Percentiles rank a stretch among this genome's conserved stretches.
phyloP scores from a whole-genome alignment of 2,888 invertebrate species.

The Eurytoma californica region DNA sequence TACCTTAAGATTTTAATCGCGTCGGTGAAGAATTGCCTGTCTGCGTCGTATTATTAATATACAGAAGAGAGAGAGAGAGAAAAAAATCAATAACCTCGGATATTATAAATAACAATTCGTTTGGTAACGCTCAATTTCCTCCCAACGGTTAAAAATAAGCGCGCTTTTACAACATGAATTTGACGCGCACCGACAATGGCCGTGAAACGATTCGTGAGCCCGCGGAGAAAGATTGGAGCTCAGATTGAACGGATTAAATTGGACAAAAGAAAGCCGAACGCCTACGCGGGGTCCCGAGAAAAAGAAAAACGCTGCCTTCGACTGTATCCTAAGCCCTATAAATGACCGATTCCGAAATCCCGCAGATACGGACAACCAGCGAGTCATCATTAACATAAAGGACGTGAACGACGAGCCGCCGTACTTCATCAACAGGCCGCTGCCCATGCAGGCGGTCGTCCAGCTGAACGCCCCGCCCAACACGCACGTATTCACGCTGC shows the following conservation, averaged over 20 bases:
- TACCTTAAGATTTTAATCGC: no score
- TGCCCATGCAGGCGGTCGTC: slow-evolving; percentile 98
- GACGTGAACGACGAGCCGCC: slow-evolving; percentile 98
- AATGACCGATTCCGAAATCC: not conserved
- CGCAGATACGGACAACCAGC: slow-evolving; percentile 95
- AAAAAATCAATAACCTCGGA: no score
- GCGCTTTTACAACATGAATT: no score
- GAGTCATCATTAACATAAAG: slow-evolving; percentile 95
- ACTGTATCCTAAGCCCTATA: not conserved
- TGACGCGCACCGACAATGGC: no score
- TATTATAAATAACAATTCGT: no score
- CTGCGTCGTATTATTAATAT: no score
- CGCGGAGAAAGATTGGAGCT: not conserved
- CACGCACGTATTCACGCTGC: slow-evolving; percentile 97
- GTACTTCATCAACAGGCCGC: slow-evolving; percentile 96
- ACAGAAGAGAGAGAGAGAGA: no score
- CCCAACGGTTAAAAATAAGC: no score
- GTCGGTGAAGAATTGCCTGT: no score
- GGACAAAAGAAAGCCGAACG: not conserved
- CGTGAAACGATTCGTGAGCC: not conserved
- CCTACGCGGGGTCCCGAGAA: slow-evolving; percentile 1
- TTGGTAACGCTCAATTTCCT: no score
- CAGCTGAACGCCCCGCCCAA: slow-evolving; percentile 96
- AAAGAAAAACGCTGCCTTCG: not conserved
- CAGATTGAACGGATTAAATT: not conserved